These are phyloP conservation scores for Anoplius nigerrimus DNA, from an alignment of 2,888 invertebrate species.

Conservation along the genomic window DNA sequence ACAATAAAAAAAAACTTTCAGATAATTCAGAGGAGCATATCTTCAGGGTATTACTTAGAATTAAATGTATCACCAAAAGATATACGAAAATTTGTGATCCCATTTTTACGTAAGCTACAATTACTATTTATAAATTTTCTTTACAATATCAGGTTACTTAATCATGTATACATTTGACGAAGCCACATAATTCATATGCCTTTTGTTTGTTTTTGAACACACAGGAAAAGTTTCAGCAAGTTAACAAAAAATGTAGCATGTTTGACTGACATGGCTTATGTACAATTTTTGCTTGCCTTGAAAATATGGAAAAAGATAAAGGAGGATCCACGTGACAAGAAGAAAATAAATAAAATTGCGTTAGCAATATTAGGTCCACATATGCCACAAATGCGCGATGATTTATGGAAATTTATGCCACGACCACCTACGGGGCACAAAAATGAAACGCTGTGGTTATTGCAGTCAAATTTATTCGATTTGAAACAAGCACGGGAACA, in stretches of 20 bases:
- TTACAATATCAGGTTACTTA: neutral
- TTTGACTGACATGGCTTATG: constrained; percentile 58
- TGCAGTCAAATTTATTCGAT: constrained; percentile 63
- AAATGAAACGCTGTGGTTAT: constrained; percentile 60
- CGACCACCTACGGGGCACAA: constrained; percentile 49
- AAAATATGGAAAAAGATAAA: constrained; percentile 66
- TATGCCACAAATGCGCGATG: constrained; percentile 53
- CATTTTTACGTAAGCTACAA: constrained; percentile 59
- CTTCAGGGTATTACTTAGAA: constrained; percentile 64
- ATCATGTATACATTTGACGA: neutral
- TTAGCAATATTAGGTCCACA: constrained; percentile 57
- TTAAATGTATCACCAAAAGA: constrained; percentile 57
- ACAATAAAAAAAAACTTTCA: constrained; percentile 31
- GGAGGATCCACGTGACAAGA: constrained; percentile 52
- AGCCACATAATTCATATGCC: constrained; percentile 18
- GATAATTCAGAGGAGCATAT: constrained; percentile 70
- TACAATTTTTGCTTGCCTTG: constrained; percentile 65
- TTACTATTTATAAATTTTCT: constrained; percentile 12
- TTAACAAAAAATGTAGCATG: constrained; percentile 33
- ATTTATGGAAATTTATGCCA: constrained; percentile 55
- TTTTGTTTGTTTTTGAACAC: neutral
- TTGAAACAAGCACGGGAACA: constrained; percentile 54
- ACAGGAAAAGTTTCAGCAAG: constrained; percentile 62
- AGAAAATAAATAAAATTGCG: constrained; percentile 60
- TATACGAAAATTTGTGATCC: constrained; percentile 61